Conservation (phyloP, 2,113 vertebrate genomes). For the Herpetotheres cachinnans region DNA sequence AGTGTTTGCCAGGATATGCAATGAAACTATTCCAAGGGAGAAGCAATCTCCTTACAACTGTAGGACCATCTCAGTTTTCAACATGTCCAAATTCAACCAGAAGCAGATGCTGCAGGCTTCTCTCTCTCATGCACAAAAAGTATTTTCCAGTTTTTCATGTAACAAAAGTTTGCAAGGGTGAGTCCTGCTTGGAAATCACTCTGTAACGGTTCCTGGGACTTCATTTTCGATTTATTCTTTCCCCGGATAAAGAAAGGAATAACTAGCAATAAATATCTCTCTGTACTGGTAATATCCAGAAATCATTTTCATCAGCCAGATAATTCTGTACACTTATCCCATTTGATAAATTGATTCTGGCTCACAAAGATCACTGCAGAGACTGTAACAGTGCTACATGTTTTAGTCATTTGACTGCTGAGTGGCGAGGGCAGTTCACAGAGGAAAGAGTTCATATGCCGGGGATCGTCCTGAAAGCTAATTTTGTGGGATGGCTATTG, state of each 20-base stretch:
- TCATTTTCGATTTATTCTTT: neutral
- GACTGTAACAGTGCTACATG: neutral
- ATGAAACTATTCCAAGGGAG: neutral
- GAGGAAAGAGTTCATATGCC: neutral
- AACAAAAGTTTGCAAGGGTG: neutral
- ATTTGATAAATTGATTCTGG: conserved; percentile 24
- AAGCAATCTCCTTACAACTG: neutral
- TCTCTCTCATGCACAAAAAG: neutral
- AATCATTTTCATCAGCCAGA: neutral
- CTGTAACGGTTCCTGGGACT: neutral
- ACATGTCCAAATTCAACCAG: neutral
- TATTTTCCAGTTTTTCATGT: neutral
- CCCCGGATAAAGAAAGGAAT: neutral
- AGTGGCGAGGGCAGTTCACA: neutral
- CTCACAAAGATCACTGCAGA: neutral
- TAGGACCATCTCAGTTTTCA: neutral
- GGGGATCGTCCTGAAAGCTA: neutral
- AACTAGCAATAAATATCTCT: neutral
- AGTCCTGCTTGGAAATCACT: neutral
- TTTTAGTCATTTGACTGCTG: neutral
- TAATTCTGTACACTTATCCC: neutral
- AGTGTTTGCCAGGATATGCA: neutral
- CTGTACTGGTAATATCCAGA: neutral
- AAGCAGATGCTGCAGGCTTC: neutral
- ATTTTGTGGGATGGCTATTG: neutral